Base-by-base conservation (phyloP, 2,888 invertebrate genomes). In the Caenorhabditis uteleia region DNA sequence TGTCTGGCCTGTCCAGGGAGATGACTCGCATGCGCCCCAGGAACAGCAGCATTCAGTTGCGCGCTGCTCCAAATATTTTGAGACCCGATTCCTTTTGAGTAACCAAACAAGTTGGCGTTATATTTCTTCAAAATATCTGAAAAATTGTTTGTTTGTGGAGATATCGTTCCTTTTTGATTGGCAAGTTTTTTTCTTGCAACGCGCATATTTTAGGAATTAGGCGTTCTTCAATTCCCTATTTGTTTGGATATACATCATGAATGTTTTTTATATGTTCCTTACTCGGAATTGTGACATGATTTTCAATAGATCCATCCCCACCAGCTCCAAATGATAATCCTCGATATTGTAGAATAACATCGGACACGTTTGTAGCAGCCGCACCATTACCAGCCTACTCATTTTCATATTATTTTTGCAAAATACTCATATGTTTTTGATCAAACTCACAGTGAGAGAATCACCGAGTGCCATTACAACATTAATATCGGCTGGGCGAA, bases 51-150 rank as follows among this genome's bases (percentile, higher is more conserved):
- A 34, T 75, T 77, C 42, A 76, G 36, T 10, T 66, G 39, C 21
- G 75, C 57, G 3, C 68, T 47, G 38, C 71, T 59, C 70, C 68
- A 77, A 33, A 57, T 58, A 33, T 73, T 70, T 5, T 64, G 49
- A 31, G 67, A 57, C 10, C 77, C 90, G 0, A 89, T 89, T 50
- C 90, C 90, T 0, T 88, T 89, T 18, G 90, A 89, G 82, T 88
- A 90, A 0, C 90, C 90, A 1, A 87, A 88, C 46, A 91, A 79
- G 44, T 87, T 85, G 0, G 89, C 88, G 81, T 90, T 90, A 85
- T 88, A 90, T 84, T 89, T 89, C 85, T 89, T 88, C 47, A 91
- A 84, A 77, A 91, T 89, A 80, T 91, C 78, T 78, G 53, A 38
- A 71, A 8, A 16, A 27, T 23, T 29, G 16, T 2, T 18, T 16